Evolutionary conservation across 2,888 invertebrate species (phyloP).

Genomic region (Pammene fasciana): DNA sequence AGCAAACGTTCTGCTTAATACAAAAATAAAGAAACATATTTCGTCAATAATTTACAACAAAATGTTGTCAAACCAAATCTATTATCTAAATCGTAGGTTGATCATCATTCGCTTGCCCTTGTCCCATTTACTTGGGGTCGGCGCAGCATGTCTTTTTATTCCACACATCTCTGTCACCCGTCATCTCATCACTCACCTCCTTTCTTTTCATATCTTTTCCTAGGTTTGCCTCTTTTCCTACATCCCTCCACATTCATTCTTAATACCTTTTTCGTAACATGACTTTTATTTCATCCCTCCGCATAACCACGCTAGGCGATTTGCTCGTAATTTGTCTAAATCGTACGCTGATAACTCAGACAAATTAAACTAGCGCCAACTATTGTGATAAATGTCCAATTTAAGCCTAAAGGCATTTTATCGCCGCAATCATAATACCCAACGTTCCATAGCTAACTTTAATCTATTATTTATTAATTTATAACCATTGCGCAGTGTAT

Average conservation of each 20-base stretch:
- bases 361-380: slow-evolving; percentile 36
- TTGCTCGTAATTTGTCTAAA: no score
- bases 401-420: slow-evolving; percentile 40
- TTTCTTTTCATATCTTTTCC: no score
- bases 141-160: no score
- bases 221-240: no score
- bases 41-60: slow-evolving; percentile 10
- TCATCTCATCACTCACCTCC: no score
- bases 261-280: no score
- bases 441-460: slow-evolving; percentile 13
- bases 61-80: slow-evolving; percentile 21
- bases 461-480: slow-evolving; percentile 24
- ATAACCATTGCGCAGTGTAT: slow-evolving; percentile 12
- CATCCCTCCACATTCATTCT: no score
- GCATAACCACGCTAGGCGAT: no score
- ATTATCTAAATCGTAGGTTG: slow-evolving; percentile 31
- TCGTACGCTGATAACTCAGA: slow-evolving; percentile 37
- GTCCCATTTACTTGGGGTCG: no score
- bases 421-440: slow-evolving; percentile 30
- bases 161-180: no score
- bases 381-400: slow-evolving; percentile 29
- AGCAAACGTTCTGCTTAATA: not conserved
- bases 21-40: not conserved
- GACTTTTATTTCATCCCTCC: no score
- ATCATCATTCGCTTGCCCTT: no score